Percentiles rank a stretch among this genome's conserved stretches.
These are phyloP conservation scores for Phenganax stokvisi DNA, from an alignment of 92 coral and sea anemone genomes.

Conservation along the genomic window DNA sequence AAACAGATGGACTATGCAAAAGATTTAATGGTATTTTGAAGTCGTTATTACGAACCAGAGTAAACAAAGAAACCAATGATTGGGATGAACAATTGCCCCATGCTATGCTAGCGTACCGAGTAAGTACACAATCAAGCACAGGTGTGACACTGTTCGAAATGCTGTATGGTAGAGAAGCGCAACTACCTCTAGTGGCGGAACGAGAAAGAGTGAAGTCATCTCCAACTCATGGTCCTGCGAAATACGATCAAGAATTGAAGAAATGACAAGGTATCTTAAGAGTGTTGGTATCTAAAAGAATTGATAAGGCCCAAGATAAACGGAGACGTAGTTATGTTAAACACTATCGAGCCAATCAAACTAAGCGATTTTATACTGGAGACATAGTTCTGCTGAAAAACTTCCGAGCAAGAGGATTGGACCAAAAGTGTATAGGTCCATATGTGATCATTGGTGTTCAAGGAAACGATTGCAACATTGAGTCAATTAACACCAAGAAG, in stretches of 20 bases:
- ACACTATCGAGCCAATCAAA: slow-evolving; percentile 20
- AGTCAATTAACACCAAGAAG: too few relatives aligned
- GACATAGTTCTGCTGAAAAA: slow-evolving; percentile 36
- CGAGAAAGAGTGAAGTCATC: background rate
- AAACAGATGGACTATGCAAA: background rate
- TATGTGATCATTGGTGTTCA: slow-evolving; percentile 29
- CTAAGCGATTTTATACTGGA: slow-evolving; percentile 13
- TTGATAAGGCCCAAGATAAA: slow-evolving; percentile 26
- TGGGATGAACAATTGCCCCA: background rate
- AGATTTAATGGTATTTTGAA: background rate
- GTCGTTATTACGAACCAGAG: too few relatives aligned
- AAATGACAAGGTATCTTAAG: slow-evolving; percentile 32
- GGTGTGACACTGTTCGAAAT: too few relatives aligned
- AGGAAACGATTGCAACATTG: too few relatives aligned
- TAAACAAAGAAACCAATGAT: background rate
- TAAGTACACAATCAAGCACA: background rate
- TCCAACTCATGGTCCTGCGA: background rate
- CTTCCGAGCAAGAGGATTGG: slow-evolving; percentile 35
- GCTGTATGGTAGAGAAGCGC: too few relatives aligned
- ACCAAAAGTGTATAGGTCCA: slow-evolving; percentile 30
- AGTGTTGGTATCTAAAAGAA: slow-evolving; percentile 22
- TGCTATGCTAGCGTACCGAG: background rate
- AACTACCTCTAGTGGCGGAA: background rate
- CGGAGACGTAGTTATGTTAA: slow-evolving; percentile 20
- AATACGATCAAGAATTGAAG: slow-evolving; percentile 8